A percentile compares a stretch with the other conserved stretches of the same genome.
Conservation (phyloP, 2,888 invertebrate species). For the Tridacna gigas region DNA sequence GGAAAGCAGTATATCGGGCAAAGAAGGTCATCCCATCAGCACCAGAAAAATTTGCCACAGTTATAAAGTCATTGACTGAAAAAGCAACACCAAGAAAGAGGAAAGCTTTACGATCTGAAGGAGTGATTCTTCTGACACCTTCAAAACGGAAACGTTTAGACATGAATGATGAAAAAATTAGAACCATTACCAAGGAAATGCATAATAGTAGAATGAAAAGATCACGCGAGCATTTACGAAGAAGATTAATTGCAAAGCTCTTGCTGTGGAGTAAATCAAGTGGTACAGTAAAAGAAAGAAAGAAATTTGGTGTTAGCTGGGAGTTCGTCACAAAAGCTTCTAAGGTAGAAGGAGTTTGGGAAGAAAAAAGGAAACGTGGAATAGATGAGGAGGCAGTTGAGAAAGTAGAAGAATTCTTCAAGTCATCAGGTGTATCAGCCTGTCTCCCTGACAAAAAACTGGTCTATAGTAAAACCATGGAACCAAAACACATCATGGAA, state of each 20-base stretch:
- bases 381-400: conserved; percentile 15
- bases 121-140: background rate
- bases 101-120: conserved; percentile 6
- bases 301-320: conserved; percentile 2
- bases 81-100: conserved; percentile 17
- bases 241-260: conserved; percentile 16
- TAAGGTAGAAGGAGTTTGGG: conserved; percentile 17
- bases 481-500: conserved; percentile 11
- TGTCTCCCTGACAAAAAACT: conserved; percentile 16
- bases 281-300: background rate
- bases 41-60: conserved; percentile 1
- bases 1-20: conserved; percentile 4
- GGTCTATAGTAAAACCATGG: background rate
- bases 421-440: conserved; percentile 14
- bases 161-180: background rate
- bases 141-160: background rate
- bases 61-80: background rate
- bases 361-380: conserved; percentile 11
- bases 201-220: too few relatives aligned
- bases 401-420: conserved; percentile 11
- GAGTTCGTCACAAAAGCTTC: conserved; percentile 15
- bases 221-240: background rate
- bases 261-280: background rate
- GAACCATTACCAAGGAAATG: background rate
- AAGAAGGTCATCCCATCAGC: background rate